Conservation (phyloP, 2,113 vertebrate genomes). For the Oryzias javanicus region DNA sequence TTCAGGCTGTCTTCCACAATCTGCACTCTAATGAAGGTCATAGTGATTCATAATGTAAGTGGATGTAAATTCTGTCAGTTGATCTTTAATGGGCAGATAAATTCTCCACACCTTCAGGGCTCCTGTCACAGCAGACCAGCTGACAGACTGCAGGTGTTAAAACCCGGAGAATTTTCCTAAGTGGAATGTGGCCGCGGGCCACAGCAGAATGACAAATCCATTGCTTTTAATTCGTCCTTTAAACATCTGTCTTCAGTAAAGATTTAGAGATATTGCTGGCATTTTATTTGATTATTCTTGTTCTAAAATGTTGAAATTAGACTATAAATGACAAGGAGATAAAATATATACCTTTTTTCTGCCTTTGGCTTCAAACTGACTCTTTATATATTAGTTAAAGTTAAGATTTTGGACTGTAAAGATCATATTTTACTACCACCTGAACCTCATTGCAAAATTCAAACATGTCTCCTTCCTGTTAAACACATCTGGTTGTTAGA, state of each 20-base stretch:
- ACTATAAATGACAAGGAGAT: constrained; percentile 1
- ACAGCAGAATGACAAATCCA: neutral
- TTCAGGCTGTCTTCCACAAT: neutral
- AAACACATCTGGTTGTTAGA: too few species aligned
- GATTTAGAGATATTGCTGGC: constrained; percentile 10
- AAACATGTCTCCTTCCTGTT: too few species aligned
- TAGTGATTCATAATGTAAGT: constrained; percentile 10
- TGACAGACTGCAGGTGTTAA: constrained; percentile 13
- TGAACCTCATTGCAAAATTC: too few species aligned
- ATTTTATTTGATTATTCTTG: constrained; percentile 17
- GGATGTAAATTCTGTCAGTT: constrained; percentile 15
- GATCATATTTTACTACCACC: too few species aligned
- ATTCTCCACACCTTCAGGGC: constrained; percentile 27
- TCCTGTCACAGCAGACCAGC: constrained; percentile 16
- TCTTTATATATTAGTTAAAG: too few species aligned
- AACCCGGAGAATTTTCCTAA: neutral
- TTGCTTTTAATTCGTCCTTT: neutral
- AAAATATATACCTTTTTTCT: neutral
- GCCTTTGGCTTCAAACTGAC: too few species aligned
- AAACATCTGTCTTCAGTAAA: constrained; percentile 14
- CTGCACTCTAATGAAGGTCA: constrained; percentile 23
- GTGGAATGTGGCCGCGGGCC: neutral
- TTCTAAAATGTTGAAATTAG: constrained; percentile 1
- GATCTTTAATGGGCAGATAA: constrained; percentile 13
- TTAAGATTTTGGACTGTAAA: too few species aligned